Percentiles rank a stretch among this genome's conserved stretches.
Evolutionary conservation across 2,113 vertebrate species (phyloP).

Genomic region (Australoheros scitulus): DNA sequence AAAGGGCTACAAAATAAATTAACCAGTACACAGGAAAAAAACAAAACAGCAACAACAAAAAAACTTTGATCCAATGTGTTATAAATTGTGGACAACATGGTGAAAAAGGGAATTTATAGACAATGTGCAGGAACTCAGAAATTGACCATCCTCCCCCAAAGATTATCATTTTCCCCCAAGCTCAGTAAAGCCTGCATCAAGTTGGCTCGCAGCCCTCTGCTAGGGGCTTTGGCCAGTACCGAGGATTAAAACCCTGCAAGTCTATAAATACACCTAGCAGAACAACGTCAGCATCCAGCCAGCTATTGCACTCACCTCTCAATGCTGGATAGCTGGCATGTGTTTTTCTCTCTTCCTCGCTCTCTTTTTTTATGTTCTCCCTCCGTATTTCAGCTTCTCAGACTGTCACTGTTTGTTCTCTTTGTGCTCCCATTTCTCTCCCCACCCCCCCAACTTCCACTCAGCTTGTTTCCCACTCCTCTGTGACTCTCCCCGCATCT

Average conservation of each 20-base stretch:
- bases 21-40: background rate
- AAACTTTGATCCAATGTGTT: background rate
- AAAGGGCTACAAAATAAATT: background rate
- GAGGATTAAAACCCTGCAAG: constrained; percentile 75
- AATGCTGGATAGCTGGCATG: constrained; percentile 52
- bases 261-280: constrained; percentile 77
- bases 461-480: constrained; percentile 47
- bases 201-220: constrained; percentile 67
- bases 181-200: constrained; percentile 62
- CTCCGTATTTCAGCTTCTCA: constrained; percentile 22
- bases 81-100: background rate
- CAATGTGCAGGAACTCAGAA: constrained; percentile 46
- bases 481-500: constrained; percentile 19
- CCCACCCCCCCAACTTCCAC: constrained; percentile 29
- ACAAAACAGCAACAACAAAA: background rate
- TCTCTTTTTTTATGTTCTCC: constrained; percentile 39
- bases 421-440: constrained; percentile 17
- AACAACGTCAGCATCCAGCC: constrained; percentile 63
- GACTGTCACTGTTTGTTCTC: constrained; percentile 12
- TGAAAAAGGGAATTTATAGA: constrained; percentile 8
- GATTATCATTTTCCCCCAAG: constrained; percentile 55
- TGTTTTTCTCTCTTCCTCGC: constrained; percentile 22
- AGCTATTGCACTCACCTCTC: constrained; percentile 66
- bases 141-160: constrained; percentile 42
- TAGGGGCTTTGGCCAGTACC: constrained; percentile 72